Evolutionary conservation across 2,888 invertebrate genomes (phyloP), one percentile per base, ranked within the genome.

Genomic region (Cheilosia scutellata): DNA sequence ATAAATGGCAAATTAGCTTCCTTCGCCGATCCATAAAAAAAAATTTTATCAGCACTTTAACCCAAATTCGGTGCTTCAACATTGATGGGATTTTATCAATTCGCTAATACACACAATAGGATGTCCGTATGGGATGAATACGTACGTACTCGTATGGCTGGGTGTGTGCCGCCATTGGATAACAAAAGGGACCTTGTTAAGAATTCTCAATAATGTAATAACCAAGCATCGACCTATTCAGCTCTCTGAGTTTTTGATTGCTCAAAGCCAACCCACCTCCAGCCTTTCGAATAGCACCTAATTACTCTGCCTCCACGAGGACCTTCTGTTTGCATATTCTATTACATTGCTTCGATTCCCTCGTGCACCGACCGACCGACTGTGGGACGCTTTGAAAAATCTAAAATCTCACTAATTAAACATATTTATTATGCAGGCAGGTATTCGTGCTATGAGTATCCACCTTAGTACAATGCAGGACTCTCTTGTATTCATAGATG

Each of bases 171-270:
- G 31, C 40, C 20, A 6, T 65, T 20, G 71, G 65, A 72, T 70
- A 71, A 71, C 42, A 68, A 33, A 66, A 80, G 55, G 60, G 63
- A 75, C 60, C 75, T 84, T 68, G 80, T 75, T 80, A 70, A 49
- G 65, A 72, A 77, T 86, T 86, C 66, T 51, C 76, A 77, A 86
- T 82, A 80, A 86, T 77, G 68, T 82, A 86, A 86, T 86, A 86
- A 82, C 77, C 68, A 82, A 68, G 47, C 76, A 86, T 86, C 82
- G 76, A 77, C 86, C 82, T 71, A 68, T 86, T 86, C 71, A 77
- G 70, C 40, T 62, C 13, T 25, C 9, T 80, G 76, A 86, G 71
- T 80, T 86, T 82, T 68, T 68, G 76, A 76, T 62, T 82, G 60
- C 44, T 51, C 16, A 20, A 20, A 20, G 55, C 33, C 63, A 20